A percentile compares a stretch with the other conserved stretches of the same genome.
phyloP scores from a whole-genome alignment of 2,797 vertebrate species.

The Stomatorhinus walkeri region DNA sequence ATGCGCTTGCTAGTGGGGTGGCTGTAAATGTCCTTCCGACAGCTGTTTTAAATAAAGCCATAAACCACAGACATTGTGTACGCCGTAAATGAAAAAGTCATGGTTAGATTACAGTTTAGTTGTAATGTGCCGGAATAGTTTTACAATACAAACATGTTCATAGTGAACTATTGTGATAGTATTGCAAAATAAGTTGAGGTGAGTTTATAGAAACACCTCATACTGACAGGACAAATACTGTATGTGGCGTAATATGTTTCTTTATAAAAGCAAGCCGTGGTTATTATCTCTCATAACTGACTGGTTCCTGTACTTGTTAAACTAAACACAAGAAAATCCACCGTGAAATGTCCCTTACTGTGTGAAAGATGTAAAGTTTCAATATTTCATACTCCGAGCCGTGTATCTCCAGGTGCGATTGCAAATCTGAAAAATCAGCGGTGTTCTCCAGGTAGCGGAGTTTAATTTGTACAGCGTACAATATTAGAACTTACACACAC shows the following conservation, averaged over 20 bases:
- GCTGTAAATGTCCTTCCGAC: background rate
- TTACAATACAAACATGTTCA: background rate
- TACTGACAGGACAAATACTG: slow-evolving; percentile 10
- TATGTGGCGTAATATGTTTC: background rate
- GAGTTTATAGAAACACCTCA: background rate
- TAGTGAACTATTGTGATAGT: background rate
- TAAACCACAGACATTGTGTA: background rate
- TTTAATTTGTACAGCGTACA: no score
- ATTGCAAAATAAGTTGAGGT: background rate
- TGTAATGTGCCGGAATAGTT: background rate
- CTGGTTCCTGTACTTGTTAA: background rate
- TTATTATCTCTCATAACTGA: background rate
- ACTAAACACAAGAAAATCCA: background rate
- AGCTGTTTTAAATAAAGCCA: slow-evolving; percentile 1
- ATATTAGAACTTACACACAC: no score
- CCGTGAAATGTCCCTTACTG: background rate
- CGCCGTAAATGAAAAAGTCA: background rate
- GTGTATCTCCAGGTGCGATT: background rate
- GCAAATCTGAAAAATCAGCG: background rate
- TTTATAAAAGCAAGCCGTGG: background rate
- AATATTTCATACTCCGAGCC: background rate
- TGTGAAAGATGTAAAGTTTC: background rate
- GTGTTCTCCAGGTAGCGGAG: background rate
- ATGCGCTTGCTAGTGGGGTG: background rate
- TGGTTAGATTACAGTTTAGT: background rate